A percentile compares a stretch with the other conserved stretches of the same genome.
Evolutionary conservation across 2,797 vertebrate species (phyloP).

Genomic region (Falco berigora): DNA sequence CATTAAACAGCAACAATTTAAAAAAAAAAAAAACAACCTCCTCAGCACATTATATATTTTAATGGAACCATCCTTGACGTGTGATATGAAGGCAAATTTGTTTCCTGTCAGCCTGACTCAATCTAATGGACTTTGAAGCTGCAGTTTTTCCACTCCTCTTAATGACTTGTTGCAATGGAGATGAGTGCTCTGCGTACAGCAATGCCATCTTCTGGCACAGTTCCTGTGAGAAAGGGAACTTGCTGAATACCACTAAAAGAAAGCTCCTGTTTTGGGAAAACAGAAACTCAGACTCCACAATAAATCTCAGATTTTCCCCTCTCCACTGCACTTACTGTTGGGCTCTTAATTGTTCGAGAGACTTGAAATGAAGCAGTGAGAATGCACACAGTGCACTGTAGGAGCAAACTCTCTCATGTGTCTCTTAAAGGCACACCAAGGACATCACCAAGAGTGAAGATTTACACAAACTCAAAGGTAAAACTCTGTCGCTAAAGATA

Average conservation of each 20-base stretch:
- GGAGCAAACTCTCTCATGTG: background rate
- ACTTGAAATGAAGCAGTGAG: background rate
- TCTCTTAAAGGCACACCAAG: background rate
- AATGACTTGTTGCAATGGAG: slow-evolving; percentile 56
- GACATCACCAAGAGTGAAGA: background rate
- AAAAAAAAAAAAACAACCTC: background rate
- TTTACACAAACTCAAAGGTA: background rate
- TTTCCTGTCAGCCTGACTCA: slow-evolving; percentile 47
- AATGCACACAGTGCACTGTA: background rate
- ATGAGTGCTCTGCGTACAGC: slow-evolving; percentile 30
- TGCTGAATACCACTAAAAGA: slow-evolving; percentile 23
- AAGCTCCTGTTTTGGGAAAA: slow-evolving; percentile 20
- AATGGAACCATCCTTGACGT: slow-evolving; percentile 9
- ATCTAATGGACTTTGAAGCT: slow-evolving; percentile 45
- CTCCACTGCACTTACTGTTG: background rate
- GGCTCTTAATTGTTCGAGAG: background rate
- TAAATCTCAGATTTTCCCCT: slow-evolving; percentile 8
- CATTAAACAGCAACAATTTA: background rate
- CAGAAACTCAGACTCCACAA: background rate
- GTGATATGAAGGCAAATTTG: background rate
- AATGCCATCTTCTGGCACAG: slow-evolving; percentile 70
- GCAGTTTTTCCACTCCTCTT: slow-evolving; percentile 39
- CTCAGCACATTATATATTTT: background rate
- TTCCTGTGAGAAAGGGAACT: slow-evolving; percentile 59
- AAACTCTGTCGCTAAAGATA: background rate